Conservation (phyloP, 2,888 invertebrate genomes). For the Leptinotarsa peninsularis region DNA sequence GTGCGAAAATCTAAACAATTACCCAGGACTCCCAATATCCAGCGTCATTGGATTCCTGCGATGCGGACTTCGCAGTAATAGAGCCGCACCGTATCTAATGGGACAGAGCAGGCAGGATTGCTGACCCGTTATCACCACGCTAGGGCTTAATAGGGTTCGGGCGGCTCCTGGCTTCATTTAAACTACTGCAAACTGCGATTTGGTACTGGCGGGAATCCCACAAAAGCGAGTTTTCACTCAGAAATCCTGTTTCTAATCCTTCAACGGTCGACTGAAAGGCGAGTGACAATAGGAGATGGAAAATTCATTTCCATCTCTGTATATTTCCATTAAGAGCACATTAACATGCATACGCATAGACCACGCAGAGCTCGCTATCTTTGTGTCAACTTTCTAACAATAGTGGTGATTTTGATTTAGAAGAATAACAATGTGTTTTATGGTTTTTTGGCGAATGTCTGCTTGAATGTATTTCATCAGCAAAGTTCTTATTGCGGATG, state of each 20-base stretch:
- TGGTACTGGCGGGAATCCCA: conserved; percentile 55
- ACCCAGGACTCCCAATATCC: conserved; percentile 18
- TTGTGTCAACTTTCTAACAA: background rate
- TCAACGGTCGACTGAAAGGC: conserved; percentile 30
- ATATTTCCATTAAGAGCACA: conserved; percentile 52
- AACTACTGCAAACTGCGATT: conserved; percentile 59
- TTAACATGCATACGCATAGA: conserved; percentile 45
- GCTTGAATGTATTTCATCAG: too few species aligned
- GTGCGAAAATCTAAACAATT: conserved; percentile 18
- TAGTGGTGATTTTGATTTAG: too few species aligned
- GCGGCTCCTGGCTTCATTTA: conserved; percentile 56
- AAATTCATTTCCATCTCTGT: conserved; percentile 48
- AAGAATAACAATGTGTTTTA: too few species aligned
- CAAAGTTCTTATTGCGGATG: background rate
- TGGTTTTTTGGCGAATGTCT: too few species aligned
- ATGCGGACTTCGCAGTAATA: conserved; percentile 50
- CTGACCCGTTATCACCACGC: conserved; percentile 62
- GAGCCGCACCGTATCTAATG: conserved; percentile 59
- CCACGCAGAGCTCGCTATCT: background rate
- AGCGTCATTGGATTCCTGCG: conserved; percentile 18
- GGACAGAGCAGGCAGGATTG: conserved; percentile 61
- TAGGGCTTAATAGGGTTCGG: conserved; percentile 60
- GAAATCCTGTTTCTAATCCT: conserved; percentile 56
- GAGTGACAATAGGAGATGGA: conserved; percentile 44
- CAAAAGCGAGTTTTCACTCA: conserved; percentile 61